These are phyloP conservation scores for Lynx canadensis DNA, from an alignment of 2,113 vertebrate species.

Conservation along the genomic window DNA sequence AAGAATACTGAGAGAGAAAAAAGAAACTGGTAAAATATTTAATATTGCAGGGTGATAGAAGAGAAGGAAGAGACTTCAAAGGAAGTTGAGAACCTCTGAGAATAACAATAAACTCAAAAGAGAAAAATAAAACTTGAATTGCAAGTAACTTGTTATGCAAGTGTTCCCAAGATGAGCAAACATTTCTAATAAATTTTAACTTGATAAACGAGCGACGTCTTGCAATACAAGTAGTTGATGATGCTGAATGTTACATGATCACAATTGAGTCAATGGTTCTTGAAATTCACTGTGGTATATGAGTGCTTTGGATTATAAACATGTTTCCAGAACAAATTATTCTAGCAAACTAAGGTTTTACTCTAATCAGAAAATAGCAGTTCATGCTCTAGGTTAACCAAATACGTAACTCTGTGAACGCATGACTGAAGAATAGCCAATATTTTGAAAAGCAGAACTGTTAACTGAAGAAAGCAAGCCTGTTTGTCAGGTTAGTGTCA, in stretches of 20 bases:
- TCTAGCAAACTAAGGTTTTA: too few relatives aligned
- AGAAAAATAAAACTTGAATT: background rate
- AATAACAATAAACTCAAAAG: background rate
- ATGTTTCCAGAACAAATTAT: too few relatives aligned
- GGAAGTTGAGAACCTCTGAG: background rate
- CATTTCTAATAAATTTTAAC: too few relatives aligned
- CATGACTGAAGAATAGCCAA: accelerated
- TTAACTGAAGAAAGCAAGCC: background rate
- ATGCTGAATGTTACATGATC: too few relatives aligned
- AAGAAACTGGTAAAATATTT: background rate
- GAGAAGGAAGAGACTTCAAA: background rate
- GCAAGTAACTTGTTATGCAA: too few relatives aligned
- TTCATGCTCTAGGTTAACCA: background rate
- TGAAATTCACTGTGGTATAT: too few relatives aligned
- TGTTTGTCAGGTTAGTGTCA: background rate
- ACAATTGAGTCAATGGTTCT: too few relatives aligned
- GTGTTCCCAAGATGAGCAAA: too few relatives aligned
- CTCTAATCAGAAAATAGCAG: background rate
- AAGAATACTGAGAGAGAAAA: background rate
- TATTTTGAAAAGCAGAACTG: background rate
- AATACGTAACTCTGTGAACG: background rate
- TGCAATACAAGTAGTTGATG: too few relatives aligned
- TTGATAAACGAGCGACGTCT: too few relatives aligned
- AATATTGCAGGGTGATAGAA: background rate
- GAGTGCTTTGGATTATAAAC: too few relatives aligned